Base-by-base conservation (phyloP, 2,888 invertebrate genomes). In the Coenonympha arcania region DNA sequence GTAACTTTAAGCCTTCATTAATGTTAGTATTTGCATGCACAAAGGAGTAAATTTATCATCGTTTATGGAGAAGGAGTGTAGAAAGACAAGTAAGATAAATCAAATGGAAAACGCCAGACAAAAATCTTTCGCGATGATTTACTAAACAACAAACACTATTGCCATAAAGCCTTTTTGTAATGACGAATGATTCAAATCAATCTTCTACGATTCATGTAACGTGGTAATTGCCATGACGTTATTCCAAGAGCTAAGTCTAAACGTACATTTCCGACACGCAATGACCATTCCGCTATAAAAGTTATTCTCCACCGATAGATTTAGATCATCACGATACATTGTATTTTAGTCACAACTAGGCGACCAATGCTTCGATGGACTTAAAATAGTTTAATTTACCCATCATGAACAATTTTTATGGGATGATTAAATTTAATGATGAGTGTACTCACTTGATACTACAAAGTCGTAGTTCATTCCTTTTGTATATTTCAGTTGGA, bases 151-250 rank as follows among this genome's bases (percentile, higher is more conserved):
- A n/a, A n/a, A n/a, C n/a, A n/a, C n/a, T n/a, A n/a, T n/a, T n/a
- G n/a, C n/a, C n/a, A n/a, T n/a, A n/a, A n/a, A n/a, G n/a, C n/a
- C n/a, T n/a, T n/a, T n/a, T n/a, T n/a, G n/a, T n/a, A n/a, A n/a
- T n/a, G n/a, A n/a, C n/a, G n/a, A 19, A 16, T 34, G 11, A 18
- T 15, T 13, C 6, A n/a, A 36, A 6, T 4, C 34, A 9, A 16
- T n/a, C 31, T 31, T 31, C 42, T 36, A 47, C 8, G 42, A 46
- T 52, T 52, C 43, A 48, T n/a, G 43, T 68, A 66, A 76, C 74
- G 73, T 65, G 68, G 71, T 75, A 78, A 79, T 79, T 73, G 67
- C 65, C 72, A 66, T 80, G 76, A 79, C 80, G 77, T 72, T 2
- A 22, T 44, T 16, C 15, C 13, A 22, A 65, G 63, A 48, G 48